These are phyloP conservation scores for Paragorgia papillata DNA, from an alignment of 92 coral and sea anemone species.

Conservation along the genomic window DNA sequence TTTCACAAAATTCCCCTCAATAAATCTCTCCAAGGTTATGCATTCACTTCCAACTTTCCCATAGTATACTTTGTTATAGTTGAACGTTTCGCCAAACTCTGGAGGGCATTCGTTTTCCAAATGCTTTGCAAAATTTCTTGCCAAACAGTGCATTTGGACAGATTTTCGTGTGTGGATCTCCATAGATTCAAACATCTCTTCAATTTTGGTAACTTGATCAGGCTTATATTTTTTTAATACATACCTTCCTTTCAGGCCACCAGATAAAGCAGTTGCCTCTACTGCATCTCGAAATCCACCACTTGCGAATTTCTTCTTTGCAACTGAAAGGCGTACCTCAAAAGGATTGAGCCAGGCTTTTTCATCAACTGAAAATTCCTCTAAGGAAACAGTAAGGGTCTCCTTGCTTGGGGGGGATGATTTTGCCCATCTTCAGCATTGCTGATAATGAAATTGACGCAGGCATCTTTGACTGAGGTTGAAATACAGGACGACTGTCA, in stretches of 20 bases:
- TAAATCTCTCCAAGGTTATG: conserved; percentile 61
- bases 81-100: conserved; percentile 66
- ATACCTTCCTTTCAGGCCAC: conserved; percentile 55
- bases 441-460: no score
- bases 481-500: no score
- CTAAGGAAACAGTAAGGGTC: no score
- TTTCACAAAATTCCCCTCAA: conserved; percentile 29
- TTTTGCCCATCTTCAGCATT: no score
- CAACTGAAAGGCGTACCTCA: no score
- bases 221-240: conserved; percentile 56
- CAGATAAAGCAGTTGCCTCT: conserved; percentile 49
- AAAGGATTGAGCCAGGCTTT: no score
- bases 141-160: conserved; percentile 68
- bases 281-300: conserved; percentile 59
- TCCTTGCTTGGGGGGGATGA: no score
- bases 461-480: no score
- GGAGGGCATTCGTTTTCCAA: conserved; percentile 50
- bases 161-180: conserved; percentile 60
- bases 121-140: conserved; percentile 59
- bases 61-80: conserved; percentile 63
- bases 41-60: conserved; percentile 52
- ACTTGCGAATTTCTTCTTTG: no score
- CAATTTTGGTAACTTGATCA: conserved; percentile 52
- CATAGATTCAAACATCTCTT: conserved; percentile 25
- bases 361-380: no score